Percentiles rank a stretch among this genome's conserved stretches.
Evolutionary conservation across 1,140 invertebrate species (phyloP).

Genomic region (Trissolcus basalis): DNA sequence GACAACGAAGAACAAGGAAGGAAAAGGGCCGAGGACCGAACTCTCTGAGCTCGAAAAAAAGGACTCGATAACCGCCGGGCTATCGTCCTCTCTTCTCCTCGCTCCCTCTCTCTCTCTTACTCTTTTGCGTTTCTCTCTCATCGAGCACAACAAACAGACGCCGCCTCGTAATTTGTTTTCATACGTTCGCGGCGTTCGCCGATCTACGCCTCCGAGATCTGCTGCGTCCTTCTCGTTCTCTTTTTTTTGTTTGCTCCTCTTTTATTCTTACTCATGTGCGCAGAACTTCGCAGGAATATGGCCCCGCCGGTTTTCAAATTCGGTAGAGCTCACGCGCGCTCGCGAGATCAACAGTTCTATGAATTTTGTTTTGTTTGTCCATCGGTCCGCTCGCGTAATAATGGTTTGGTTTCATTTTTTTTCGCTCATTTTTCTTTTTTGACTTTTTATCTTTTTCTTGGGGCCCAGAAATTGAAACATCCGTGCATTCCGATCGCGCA

Average conservation of each 20-base stretch:
- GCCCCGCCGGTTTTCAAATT: conserved; percentile 14
- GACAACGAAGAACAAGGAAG: conserved; percentile 26
- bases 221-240: background rate
- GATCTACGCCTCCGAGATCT: conserved; percentile 63
- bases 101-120: background rate
- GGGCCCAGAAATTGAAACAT: no score
- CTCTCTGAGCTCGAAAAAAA: conserved; percentile 29
- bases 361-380: background rate
- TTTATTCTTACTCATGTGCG: conserved; percentile 25
- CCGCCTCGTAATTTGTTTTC: conserved; percentile 75
- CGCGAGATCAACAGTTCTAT: conserved; percentile 1
- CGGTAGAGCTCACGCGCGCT: background rate
- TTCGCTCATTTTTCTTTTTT: background rate
- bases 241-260: conserved; percentile 21
- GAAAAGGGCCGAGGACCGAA: conserved; percentile 31
- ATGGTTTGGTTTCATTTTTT: background rate
- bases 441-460: no score
- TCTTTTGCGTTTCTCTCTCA: conserved; percentile 32
- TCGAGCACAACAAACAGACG: conserved; percentile 71
- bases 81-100: conserved; percentile 26
- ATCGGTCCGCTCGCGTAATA: background rate
- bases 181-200: conserved; percentile 71
- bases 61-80: conserved; percentile 31
- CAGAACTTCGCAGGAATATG: conserved; percentile 13
- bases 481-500: no score